Evolutionary conservation across 2,113 vertebrate genomes (phyloP).

Genomic region (Hypomesus transpacificus): DNA sequence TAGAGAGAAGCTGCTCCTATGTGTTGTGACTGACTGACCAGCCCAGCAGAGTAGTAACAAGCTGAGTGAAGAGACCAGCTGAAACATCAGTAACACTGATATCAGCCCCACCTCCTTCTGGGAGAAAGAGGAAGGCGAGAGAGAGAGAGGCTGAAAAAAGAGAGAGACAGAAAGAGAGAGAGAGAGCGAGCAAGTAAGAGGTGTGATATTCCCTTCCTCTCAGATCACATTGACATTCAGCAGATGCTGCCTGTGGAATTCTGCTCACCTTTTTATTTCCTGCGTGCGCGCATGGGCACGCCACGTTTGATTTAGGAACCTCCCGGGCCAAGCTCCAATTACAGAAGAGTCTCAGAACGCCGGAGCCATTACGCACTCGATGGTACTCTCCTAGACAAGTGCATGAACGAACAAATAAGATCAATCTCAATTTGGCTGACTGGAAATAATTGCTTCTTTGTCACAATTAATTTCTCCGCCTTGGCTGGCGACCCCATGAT

Average conservation of each 20-base stretch:
- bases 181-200: not conserved
- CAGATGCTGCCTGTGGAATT: constrained; percentile 29
- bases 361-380: constrained; percentile 42
- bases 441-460: constrained; percentile 62
- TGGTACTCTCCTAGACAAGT: constrained; percentile 29
- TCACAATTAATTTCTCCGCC: constrained; percentile 57
- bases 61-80: not conserved
- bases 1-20: too few relatives aligned
- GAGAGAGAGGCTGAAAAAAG: not conserved
- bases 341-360: constrained; percentile 17
- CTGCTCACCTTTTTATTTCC: constrained; percentile 27
- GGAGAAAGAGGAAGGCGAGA: not conserved
- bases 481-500: constrained; percentile 47
- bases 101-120: not conserved
- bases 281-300: constrained; percentile 22
- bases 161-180: not conserved
- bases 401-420: constrained; percentile 53
- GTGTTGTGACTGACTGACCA: too few relatives aligned
- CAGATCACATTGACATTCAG: constrained; percentile 31
- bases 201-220: constrained; percentile 5
- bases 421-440: constrained; percentile 47
- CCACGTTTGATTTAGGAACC: constrained; percentile 45
- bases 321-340: constrained; percentile 47
- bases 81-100: constrained; percentile 2
- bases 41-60: not conserved